Base-by-base conservation (phyloP, 2,113 vertebrate genomes). In the Hiodon alosoides region DNA sequence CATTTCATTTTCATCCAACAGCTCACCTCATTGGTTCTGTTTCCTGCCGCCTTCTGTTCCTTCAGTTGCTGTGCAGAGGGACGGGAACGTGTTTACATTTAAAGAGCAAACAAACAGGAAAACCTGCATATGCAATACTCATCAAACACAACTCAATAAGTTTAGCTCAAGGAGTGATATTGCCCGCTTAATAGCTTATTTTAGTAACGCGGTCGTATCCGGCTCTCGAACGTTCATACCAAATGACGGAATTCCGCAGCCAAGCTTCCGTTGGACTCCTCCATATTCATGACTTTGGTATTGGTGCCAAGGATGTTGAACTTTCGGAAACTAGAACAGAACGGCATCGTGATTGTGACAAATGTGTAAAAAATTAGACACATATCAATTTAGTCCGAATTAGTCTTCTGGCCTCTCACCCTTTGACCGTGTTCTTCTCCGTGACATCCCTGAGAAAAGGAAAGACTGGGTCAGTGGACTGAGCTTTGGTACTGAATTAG, bases 201-300 rank as follows among this genome's bases (percentile, higher is more conserved):
- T 58, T 17, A 58, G 52, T 55, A 50, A 46, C 1, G 31, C 31
- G 31, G 31, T 31, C 31, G 31, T 31, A 52, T 4, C 17, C n/a
- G 6, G 61, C 48, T 52, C 4, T 59, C 8, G 14, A n/a, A n/a
- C 14, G 10, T 59, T 72, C 87, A 13, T 90, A 99, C 97, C 94
- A 97, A 85, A 83, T 95, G 92, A 54, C 90, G 86, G 81, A 98
- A 98, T 73, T 97, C 95, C 54, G 95, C 95, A 2, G 92, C 92
- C 81, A 98, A 82, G 60, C 92, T 93, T 69, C 92, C 94, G 2
- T 86, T 92, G 16, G 93, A 91, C 53, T 91, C 85, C 74, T 96
- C 93, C 88, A 94, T 92, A 71, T 96, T 96, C 91, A 99, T 86
- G 61, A 96, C 91, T 81, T 97, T 98, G 0, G 89, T 92, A 61